A percentile compares a stretch with the other conserved stretches of the same genome.
phyloP scores from a whole-genome alignment of 2,797 vertebrate genomes.

The Pseudomugil gertrudae region DNA sequence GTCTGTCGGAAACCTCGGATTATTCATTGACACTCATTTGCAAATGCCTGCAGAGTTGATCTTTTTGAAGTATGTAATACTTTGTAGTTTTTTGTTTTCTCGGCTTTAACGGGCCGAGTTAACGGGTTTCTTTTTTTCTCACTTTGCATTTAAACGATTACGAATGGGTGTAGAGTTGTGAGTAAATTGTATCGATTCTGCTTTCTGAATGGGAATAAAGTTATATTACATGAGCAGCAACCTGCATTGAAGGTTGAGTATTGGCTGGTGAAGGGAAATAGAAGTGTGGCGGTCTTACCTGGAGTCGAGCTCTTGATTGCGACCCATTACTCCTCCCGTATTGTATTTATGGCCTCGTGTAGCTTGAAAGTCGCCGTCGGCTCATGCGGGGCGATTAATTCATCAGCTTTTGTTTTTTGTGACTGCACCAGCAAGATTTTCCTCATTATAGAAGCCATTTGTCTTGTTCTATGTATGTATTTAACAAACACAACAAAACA shows the following conservation, averaged over 20 bases:
- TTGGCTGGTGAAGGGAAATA: conserved; percentile 65
- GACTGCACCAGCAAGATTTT: conserved; percentile 75
- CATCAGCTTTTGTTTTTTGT: conserved; percentile 39
- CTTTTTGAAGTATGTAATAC: conserved; percentile 73
- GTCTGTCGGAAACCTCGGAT: conserved; percentile 59
- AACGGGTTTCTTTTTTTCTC: conserved; percentile 52
- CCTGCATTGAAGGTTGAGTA: conserved; percentile 57
- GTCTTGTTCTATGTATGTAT: conserved; percentile 81
- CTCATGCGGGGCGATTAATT: conserved; percentile 54
- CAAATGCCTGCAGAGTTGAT: conserved; percentile 74
- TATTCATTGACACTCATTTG: conserved; percentile 70
- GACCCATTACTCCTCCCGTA: conserved; percentile 50
- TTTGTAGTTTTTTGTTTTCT: conserved; percentile 64
- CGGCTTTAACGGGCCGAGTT: conserved; percentile 66
- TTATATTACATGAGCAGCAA: conserved; percentile 62
- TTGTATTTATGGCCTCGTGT: conserved; percentile 67
- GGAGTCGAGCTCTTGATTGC: conserved; percentile 58
- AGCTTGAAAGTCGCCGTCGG: conserved; percentile 60
- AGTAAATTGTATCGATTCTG: conserved; percentile 63
- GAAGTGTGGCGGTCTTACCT: conserved; percentile 51
- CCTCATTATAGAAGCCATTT: conserved; percentile 73
- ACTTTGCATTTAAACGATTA: conserved; percentile 48
- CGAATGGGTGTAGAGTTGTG: conserved; percentile 64
- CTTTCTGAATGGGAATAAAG: conserved; percentile 74
- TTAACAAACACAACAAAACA: conserved; percentile 72